Evolutionary conservation across 2,113 vertebrate genomes (phyloP), one percentile per base, ranked within the genome.

Genomic region (Psettodes erumei): DNA sequence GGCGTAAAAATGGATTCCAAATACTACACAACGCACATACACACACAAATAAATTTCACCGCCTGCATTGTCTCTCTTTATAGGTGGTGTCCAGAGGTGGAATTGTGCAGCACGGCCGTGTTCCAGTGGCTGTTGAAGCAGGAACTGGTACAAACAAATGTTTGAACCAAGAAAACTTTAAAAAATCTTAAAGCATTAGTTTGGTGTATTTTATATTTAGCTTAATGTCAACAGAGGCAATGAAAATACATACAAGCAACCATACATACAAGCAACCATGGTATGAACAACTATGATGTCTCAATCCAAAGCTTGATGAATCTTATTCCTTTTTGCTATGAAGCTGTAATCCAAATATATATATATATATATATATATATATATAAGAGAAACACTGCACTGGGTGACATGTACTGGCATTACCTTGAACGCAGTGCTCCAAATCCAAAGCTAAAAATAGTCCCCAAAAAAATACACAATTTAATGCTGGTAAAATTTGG

Each of bases 41-140:
- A 13, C 1, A 11, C 25, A 8, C 53, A 18, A 27, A 7, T 62
- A 35, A 4, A 28, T 62, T 11, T 23, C 2, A 54, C 4, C 75
- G 40, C 1, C 51, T 71, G 35, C 18, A 5, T 54, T 32, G 0
- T 74, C 5, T 79, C 19, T 42, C 8, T 59, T 53, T 69, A 6
- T 38, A 95, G 94, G 92, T 94, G 59, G 48, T 90, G 75, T 92
- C 94, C 60, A 94, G 59, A 89, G 93, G 93, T 25, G 72, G 47
- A 18, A 38, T 92, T 27, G 83, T 86, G 43, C 84, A 82, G 25
- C 72, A 92, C 3, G 92, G 86, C 0, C 58, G 7, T 21, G 2
- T 93, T 32, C 65, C 87, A 12, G 71, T 83, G 38, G 33, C 37
- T 21, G 82, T 93, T 21, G 62, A 56, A 54, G 18, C 23, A 25